Percentiles rank a stretch among this genome's conserved stretches.
Conservation (phyloP, 64 coral and sea anemone species). For the Montipora foliosa region DNA sequence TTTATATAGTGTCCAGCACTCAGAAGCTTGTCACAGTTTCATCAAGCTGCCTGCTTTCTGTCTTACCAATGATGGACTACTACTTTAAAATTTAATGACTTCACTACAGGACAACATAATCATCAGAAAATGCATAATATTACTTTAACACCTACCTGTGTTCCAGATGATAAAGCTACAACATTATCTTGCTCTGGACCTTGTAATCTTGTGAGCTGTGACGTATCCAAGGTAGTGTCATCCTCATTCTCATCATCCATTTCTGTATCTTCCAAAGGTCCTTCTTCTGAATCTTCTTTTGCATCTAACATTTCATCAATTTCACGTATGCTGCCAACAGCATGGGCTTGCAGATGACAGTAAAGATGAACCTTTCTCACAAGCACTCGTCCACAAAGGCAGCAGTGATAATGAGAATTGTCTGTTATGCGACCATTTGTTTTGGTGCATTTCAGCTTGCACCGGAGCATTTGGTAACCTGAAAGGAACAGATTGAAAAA, state of each 20-base stretch:
- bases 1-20: no score
- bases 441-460: conserved; percentile 79
- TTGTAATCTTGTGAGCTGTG: conserved; percentile 70
- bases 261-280: conserved; percentile 76
- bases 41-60: no score
- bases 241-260: conserved; percentile 72
- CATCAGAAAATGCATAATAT: background rate
- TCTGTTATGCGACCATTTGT: conserved; percentile 91
- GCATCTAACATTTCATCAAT: conserved; percentile 84
- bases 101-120: no score
- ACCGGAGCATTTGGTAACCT: conserved; percentile 92
- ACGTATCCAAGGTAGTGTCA: conserved; percentile 61
- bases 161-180: conserved; percentile 86
- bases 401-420: conserved; percentile 95
- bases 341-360: conserved; percentile 91
- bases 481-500: background rate
- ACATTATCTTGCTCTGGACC: conserved; percentile 73
- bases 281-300: conserved; percentile 80
- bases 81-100: no score
- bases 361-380: conserved; percentile 90
- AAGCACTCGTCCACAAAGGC: conserved; percentile 87
- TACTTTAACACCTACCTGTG: conserved; percentile 57
- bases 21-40: no score
- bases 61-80: no score
- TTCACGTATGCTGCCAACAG: conserved; percentile 75